phyloP scores from a whole-genome alignment of 2,888 invertebrate species.

The Allolobophora icterica region DNA sequence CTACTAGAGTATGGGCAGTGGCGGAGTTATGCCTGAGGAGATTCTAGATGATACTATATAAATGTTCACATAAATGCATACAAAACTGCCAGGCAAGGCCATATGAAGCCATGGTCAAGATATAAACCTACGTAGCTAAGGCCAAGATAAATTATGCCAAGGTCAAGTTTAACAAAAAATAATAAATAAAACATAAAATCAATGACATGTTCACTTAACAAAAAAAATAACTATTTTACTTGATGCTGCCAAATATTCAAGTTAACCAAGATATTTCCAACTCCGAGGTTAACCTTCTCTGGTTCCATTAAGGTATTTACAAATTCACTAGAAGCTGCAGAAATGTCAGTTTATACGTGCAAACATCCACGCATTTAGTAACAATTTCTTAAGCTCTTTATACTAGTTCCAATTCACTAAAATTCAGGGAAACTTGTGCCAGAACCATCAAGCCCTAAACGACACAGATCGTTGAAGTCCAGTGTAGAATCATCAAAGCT shows the following conservation, averaged over 20 bases:
- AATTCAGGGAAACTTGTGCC: background rate
- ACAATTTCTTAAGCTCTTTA: background rate
- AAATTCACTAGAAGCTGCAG: background rate
- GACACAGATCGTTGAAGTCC: background rate
- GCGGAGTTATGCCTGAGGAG: too few relatives aligned
- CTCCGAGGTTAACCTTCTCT: background rate
- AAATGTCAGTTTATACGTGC: background rate
- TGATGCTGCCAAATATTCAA: background rate
- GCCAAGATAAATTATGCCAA: background rate
- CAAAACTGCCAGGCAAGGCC: background rate
- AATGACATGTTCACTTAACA: too few relatives aligned
- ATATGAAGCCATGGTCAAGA: background rate
- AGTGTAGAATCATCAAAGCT: background rate
- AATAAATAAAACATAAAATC: too few relatives aligned
- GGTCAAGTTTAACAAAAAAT: background rate
- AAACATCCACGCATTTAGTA: background rate
- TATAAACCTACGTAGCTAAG: too few relatives aligned
- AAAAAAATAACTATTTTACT: background rate
- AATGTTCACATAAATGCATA: background rate
- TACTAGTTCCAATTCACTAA: background rate
- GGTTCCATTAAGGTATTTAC: background rate
- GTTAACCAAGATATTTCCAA: background rate
- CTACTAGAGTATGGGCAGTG: too few relatives aligned
- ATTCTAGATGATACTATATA: too few relatives aligned
- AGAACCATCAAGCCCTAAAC: background rate